Conservation (phyloP, 1,140 invertebrate genomes). For the Dendrolimus kikuchii region DNA sequence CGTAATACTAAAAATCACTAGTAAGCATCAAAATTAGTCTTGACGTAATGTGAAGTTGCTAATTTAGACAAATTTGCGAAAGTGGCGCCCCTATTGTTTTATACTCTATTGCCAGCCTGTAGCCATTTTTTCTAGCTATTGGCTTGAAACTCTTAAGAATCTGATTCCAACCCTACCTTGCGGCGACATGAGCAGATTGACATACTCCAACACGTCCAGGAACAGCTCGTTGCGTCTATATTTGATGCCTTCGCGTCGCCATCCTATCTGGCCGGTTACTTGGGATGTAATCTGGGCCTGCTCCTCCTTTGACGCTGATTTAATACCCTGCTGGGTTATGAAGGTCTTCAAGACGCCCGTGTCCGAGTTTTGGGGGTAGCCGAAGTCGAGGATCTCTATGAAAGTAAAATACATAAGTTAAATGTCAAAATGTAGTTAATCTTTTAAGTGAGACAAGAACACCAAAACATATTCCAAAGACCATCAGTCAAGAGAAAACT, state of each 20-base stretch:
- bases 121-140: no score
- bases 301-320: constrained; percentile 99
- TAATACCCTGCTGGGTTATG: constrained; percentile 99
- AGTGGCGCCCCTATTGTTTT: no score
- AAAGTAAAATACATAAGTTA: constrained; percentile 8
- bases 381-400: constrained; percentile 99
- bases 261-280: constrained; percentile 98
- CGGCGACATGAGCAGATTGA: constrained; percentile 99
- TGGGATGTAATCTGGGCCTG: constrained; percentile 99
- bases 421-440: no score
- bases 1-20: no score
- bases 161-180: constrained; percentile 79
- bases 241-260: constrained; percentile 99
- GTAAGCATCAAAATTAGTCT: no score
- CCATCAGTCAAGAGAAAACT: no score
- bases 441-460: no score
- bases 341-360: constrained; percentile 99
- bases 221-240: constrained; percentile 99
- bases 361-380: constrained; percentile 99
- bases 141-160: no score
- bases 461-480: no score
- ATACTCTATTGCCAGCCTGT: no score
- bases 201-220: constrained; percentile 98
- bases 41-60: no score
- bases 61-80: no score